Base-by-base conservation (phyloP, 1,140 invertebrate genomes). In the Globodera ellingtonae region DNA sequence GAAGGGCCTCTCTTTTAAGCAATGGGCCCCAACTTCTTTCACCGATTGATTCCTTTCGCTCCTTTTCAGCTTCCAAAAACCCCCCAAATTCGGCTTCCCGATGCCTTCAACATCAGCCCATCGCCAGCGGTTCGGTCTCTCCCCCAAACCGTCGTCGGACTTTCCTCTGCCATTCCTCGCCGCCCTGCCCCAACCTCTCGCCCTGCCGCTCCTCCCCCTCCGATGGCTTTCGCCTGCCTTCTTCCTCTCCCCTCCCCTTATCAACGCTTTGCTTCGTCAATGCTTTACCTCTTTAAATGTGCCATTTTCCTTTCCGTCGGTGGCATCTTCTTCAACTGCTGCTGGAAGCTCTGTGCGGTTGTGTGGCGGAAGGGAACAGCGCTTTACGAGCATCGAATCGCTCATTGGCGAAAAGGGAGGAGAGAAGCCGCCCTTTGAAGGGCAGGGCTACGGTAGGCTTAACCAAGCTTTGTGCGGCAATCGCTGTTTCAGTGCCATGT, bases 361-460 rank as follows among this genome's bases (percentile, higher is more conserved):
- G 35, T 35, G 35, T 35, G 35, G 35, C 35, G 35, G 35, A 35
- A 35, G 35, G 35, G 35, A 35, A 35, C 35, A 35, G 50, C 50
- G 56, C 18, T 62, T 62, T 62, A 18, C 44, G n/a, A 75, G 73
- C 50, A 75, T 75, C 46, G 73, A 75, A n/a, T 75, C 73, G 9
- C 56, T 75, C 56, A 75, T 52, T 48, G 50, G 50, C 6, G 15
- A 35, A 6, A 46, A 35, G 7, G 18, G n/a, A 18, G 18, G 18
- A 24, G 48, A 62, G 56, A 13, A 62, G 18, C 18, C 10, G 13
- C 56, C 50, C 50, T 7, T 9, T 13, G 10, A 52, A 52, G 18
- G 15, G 18, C 10, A 13, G 56, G 10, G 5, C 18, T 62, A 62
- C 56, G 10, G 56, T 62, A 62, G 18, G 56, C 24, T 13, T 50